Conservation (phyloP, 2,797 vertebrate genomes). For the Aselliscus stoliczkanus region DNA sequence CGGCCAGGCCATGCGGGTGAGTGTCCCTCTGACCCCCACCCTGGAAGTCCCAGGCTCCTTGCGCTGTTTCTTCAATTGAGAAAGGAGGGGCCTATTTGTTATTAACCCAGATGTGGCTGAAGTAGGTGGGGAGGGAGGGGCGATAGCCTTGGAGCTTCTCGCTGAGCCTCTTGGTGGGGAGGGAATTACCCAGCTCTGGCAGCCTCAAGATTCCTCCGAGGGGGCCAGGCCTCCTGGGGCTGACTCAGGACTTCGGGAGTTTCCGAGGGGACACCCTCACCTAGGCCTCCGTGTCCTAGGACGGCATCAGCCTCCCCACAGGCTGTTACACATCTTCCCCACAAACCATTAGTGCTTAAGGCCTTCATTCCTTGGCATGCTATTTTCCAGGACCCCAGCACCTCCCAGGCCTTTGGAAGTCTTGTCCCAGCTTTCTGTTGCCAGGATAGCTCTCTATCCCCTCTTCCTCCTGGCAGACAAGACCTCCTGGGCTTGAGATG, state of each 20-base stretch:
- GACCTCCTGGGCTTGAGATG: background rate
- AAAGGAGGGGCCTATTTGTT: constrained; percentile 34
- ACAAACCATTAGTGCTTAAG: background rate
- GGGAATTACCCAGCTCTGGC: background rate
- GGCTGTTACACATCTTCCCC: background rate
- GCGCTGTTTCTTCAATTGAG: constrained; percentile 15
- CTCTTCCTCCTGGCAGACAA: background rate
- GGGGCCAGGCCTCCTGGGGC: background rate
- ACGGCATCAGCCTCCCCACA: background rate
- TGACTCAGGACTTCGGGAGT: constrained; percentile 23
- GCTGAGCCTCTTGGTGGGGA: background rate
- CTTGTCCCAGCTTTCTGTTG: background rate
- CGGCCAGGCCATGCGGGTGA: constrained; percentile 73
- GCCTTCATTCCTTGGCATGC: background rate
- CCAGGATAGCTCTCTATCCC: background rate
- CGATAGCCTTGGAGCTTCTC: background rate
- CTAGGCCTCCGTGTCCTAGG: constrained; percentile 18
- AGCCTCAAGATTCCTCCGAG: background rate
- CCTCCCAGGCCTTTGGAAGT: background rate
- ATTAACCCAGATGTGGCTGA: constrained; percentile 35
- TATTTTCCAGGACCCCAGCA: background rate
- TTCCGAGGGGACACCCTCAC: background rate
- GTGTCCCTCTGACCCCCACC: constrained; percentile 67
- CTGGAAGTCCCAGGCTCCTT: constrained; percentile 42
- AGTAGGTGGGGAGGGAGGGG: background rate